phyloP scores from a whole-genome alignment of 2,113 vertebrate species.

The Indicator maculatus region DNA sequence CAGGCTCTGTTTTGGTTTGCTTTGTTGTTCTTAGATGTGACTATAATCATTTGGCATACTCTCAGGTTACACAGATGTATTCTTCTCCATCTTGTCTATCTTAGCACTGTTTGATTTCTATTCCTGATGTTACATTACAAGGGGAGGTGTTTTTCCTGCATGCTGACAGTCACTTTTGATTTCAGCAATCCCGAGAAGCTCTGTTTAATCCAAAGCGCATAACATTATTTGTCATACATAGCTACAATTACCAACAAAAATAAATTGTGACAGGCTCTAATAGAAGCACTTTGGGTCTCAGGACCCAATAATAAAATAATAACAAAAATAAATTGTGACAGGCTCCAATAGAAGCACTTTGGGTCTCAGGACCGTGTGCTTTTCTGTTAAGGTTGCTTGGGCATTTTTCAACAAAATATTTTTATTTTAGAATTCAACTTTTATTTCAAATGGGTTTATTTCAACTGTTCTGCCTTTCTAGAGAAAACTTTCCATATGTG shows the following conservation, averaged over 20 bases:
- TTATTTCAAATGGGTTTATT: background rate
- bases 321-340: background rate
- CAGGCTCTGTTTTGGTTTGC: background rate
- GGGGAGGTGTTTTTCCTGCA: background rate
- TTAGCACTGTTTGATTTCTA: background rate
- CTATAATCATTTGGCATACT: background rate
- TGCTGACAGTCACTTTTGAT: background rate
- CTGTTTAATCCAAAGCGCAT: background rate
- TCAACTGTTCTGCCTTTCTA: background rate
- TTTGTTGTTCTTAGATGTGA: slow-evolving; percentile 9
- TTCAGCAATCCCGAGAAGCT: background rate
- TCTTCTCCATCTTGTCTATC: background rate
- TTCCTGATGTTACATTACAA: background rate
- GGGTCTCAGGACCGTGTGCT: background rate
- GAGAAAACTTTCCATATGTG: background rate
- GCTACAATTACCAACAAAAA: background rate
- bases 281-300: background rate
- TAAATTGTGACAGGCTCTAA: background rate
- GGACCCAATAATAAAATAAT: too few species aligned
- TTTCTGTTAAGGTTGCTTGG: background rate
- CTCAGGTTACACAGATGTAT: background rate
- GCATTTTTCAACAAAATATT: background rate
- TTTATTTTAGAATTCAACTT: background rate
- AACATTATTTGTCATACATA: background rate
- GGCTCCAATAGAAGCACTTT: background rate